These are phyloP conservation scores for Leptinotarsa tumamoca DNA, from an alignment of 2,888 invertebrate species.

Conservation along the genomic window DNA sequence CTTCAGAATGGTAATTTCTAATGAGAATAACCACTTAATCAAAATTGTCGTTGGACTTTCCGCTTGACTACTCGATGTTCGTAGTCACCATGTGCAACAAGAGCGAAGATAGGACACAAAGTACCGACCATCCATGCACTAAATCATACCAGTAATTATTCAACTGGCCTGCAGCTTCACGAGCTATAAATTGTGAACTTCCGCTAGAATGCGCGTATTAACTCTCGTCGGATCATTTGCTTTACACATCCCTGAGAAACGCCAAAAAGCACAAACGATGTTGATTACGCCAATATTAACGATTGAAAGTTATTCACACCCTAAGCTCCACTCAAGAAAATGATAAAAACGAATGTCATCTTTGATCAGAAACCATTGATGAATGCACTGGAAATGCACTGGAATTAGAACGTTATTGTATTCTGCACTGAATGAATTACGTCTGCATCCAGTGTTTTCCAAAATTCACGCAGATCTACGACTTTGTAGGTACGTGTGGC, in stretches of 20 bases:
- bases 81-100: conserved; percentile 29
- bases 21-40: conserved; percentile 18
- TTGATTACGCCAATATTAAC: conserved; percentile 2
- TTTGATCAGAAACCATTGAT: neutral
- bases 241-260: conserved; percentile 18
- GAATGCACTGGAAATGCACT: no score
- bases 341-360: neutral
- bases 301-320: neutral
- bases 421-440: no score
- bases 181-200: conserved; percentile 53
- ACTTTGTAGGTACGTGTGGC: no score
- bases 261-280: neutral
- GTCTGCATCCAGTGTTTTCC: no score
- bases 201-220: conserved; percentile 47
- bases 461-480: no score
- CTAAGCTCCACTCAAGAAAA: neutral
- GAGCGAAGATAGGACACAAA: conserved; percentile 34
- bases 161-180: conserved; percentile 48
- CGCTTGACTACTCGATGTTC: conserved; percentile 10
- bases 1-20: conserved; percentile 13
- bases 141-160: conserved; percentile 55
- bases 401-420: no score
- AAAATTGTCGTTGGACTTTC: conserved; percentile 19
- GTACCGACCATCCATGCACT: conserved; percentile 41
- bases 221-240: conserved; percentile 30